These are phyloP conservation scores for Calidris pugnax DNA, from an alignment of 2,113 vertebrate genomes.

Conservation along the genomic window DNA sequence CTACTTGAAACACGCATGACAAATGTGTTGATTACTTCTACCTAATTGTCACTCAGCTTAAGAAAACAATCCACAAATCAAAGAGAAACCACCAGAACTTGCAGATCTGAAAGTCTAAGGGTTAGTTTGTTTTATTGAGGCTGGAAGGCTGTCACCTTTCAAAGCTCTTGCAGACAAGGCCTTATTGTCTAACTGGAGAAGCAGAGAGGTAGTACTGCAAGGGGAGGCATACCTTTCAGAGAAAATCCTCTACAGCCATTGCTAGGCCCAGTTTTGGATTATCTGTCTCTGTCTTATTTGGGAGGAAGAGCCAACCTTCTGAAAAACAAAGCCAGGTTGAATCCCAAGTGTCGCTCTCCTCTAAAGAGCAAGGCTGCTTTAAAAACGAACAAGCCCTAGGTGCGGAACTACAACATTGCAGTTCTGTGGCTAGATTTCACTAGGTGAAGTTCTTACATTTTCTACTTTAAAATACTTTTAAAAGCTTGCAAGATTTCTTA, in stretches of 20 bases:
- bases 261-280: not conserved
- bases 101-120: not conserved
- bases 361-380: not conserved
- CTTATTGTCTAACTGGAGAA: not conserved
- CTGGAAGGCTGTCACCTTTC: not conserved
- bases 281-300: not conserved
- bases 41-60: not conserved
- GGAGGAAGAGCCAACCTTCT: not conserved
- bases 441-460: not conserved
- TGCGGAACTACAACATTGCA: not conserved
- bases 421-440: not conserved
- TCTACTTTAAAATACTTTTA: not conserved
- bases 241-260: not conserved
- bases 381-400: not conserved
- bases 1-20: not conserved
- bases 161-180: not conserved
- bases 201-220: not conserved
- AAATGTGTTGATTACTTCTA: not conserved
- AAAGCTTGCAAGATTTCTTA: not conserved
- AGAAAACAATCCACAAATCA: not conserved
- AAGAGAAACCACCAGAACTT: not conserved
- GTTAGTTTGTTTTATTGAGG: not conserved
- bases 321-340: not conserved
- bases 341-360: rapidly evolving
- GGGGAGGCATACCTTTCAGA: not conserved